Conservation (phyloP, 2,888 invertebrate species). For the Caenorhabditis japonica region DNA sequence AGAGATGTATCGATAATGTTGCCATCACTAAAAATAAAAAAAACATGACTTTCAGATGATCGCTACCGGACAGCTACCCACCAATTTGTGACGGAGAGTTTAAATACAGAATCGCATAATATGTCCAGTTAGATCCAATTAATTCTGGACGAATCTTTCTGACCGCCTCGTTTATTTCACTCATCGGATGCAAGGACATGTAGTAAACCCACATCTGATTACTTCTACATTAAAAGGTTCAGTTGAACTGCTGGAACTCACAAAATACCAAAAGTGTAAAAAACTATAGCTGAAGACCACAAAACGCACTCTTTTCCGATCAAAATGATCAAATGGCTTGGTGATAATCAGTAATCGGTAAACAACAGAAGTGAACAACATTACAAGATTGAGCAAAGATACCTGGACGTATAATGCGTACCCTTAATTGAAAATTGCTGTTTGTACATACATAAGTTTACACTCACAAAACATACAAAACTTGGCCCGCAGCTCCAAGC, state of each 20-base stretch:
- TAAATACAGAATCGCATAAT: neutral
- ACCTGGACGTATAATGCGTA: too few relatives aligned
- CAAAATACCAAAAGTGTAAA: neutral
- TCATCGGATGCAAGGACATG: neutral
- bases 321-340: too few relatives aligned
- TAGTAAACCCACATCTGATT: neutral
- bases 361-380: too few relatives aligned
- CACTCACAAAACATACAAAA: constrained; percentile 2
- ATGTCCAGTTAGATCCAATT: neutral
- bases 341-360: too few relatives aligned
- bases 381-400: too few relatives aligned
- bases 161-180: neutral
- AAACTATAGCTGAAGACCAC: neutral
- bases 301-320: neutral
- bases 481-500: neutral
- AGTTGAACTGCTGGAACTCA: neutral
- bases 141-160: neutral
- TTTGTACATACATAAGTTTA: too few relatives aligned
- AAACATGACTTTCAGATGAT: too few relatives aligned
- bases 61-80: too few relatives aligned
- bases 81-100: too few relatives aligned
- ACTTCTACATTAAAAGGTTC: neutral
- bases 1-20: neutral
- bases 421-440: too few relatives aligned
- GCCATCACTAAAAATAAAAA: constrained; percentile 5